These are phyloP conservation scores for Parus major DNA, from an alignment of 2,113 vertebrate genomes.

Conservation along the genomic window DNA sequence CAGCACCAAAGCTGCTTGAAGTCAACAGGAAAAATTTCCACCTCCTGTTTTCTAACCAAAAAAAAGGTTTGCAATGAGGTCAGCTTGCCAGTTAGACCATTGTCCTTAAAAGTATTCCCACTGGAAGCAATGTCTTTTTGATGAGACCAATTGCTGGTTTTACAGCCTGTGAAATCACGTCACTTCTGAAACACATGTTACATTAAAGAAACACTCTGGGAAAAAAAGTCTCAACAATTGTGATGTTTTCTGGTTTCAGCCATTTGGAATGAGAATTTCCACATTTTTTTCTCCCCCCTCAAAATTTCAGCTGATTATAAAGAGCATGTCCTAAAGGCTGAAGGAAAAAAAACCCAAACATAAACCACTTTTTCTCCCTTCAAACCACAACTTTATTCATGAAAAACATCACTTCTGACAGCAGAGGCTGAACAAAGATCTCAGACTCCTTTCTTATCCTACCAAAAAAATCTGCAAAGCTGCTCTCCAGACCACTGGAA, in stretches of 20 bases:
- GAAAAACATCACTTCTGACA: slow-evolving; percentile 28
- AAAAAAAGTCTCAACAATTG: slow-evolving; percentile 23
- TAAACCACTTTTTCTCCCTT: neutral
- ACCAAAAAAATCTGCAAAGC: neutral
- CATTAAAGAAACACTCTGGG: slow-evolving; percentile 16
- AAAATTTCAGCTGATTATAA: slow-evolving; percentile 39
- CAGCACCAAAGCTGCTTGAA: neutral
- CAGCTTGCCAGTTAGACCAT: neutral
- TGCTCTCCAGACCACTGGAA: neutral
- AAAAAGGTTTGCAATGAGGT: slow-evolving; percentile 5
- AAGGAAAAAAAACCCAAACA: neutral
- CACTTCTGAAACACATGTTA: slow-evolving; percentile 33
- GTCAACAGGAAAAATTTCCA: neutral
- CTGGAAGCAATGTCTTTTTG: slow-evolving; percentile 27
- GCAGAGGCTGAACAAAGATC: neutral
- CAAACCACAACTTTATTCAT: neutral
- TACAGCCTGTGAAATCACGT: slow-evolving; percentile 42
- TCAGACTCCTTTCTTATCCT: neutral
- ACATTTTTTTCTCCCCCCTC: neutral
- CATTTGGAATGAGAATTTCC: slow-evolving; percentile 7
- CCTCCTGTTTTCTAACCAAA: slow-evolving; percentile 3
- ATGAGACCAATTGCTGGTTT: slow-evolving; percentile 37
- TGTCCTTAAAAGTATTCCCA: slow-evolving; percentile 34
- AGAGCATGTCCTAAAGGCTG: neutral
- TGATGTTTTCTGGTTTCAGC: neutral